A percentile compares a stretch with the other conserved stretches of the same genome.
phyloP scores from a whole-genome alignment of 2,113 vertebrate species.

The Nerophis ophidion region DNA sequence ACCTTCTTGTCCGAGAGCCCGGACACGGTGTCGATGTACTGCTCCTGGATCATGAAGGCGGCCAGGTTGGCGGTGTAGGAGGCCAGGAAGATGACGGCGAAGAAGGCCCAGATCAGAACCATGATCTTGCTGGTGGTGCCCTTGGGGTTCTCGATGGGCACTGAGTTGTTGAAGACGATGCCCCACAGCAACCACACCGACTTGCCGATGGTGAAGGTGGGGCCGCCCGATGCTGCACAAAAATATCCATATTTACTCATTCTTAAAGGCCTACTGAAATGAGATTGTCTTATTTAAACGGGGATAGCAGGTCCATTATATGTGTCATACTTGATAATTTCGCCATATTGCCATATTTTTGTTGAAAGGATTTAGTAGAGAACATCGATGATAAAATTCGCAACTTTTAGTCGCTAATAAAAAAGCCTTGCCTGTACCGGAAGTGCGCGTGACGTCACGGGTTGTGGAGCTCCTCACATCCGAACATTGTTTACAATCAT shows the following conservation, averaged over 20 bases:
- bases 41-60: constrained; percentile 99
- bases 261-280: no score
- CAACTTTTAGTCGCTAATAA: no score
- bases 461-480: no score
- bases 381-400: no score
- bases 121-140: constrained; percentile 99
- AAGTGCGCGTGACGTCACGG: no score
- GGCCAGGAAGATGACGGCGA: constrained; percentile 95
- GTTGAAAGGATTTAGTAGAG: no score
- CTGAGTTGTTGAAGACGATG: constrained; percentile 97
- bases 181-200: constrained; percentile 98
- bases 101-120: constrained; percentile 98
- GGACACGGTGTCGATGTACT: constrained; percentile 96
- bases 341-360: no score
- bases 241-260: background rate
- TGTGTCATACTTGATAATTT: no score
- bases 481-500: no score
- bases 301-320: no score
- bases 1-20: constrained; percentile 98
- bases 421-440: no score
- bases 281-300: no score
- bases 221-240: constrained; percentile 79
- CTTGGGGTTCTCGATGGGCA: constrained; percentile 96
- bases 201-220: constrained; percentile 95
- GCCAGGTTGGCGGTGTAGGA: constrained; percentile 97